Conservation (phyloP, 2,113 vertebrate genomes). For the Muscicapa adusta region DNA sequence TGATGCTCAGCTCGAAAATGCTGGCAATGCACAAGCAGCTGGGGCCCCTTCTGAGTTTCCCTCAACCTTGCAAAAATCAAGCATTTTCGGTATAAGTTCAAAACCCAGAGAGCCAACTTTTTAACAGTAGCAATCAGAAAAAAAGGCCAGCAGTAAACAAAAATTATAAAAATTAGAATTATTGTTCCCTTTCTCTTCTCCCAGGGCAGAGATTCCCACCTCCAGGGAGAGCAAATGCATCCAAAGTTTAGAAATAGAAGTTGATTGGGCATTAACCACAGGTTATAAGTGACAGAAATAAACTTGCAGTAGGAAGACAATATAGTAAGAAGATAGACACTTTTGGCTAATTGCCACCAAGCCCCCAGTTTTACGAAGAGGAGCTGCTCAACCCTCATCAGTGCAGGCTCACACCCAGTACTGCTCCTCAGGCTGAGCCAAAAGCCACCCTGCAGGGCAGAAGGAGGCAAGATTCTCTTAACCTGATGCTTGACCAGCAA, state of each 20-base stretch:
- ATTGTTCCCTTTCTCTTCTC: not conserved
- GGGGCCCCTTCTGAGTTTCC: not conserved
- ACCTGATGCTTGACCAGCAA: not conserved
- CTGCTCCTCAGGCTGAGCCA: not conserved
- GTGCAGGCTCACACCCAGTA: not conserved
- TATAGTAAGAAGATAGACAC: not conserved
- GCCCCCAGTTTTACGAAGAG: not conserved
- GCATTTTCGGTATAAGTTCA: not conserved
- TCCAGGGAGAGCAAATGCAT: not conserved
- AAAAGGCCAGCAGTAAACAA: not conserved
- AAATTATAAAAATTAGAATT: not conserved
- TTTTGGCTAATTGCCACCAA: not conserved
- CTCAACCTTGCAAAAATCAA: not conserved
- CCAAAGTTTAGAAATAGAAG: not conserved
- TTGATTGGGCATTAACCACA: not conserved
- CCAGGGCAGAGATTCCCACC: not conserved
- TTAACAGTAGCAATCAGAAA: not conserved
- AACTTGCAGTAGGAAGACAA: not conserved
- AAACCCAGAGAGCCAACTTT: not conserved
- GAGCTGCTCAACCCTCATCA: fast-evolving
- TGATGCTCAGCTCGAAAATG: not conserved
- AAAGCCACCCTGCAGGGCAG: not conserved
- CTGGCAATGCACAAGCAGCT: not conserved
- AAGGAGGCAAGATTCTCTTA: not conserved
- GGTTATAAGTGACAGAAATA: not conserved